Evolutionary conservation across 2,888 invertebrate genomes (phyloP), one percentile per base, ranked within the genome.

Genomic region (Geophilus truncorum): DNA sequence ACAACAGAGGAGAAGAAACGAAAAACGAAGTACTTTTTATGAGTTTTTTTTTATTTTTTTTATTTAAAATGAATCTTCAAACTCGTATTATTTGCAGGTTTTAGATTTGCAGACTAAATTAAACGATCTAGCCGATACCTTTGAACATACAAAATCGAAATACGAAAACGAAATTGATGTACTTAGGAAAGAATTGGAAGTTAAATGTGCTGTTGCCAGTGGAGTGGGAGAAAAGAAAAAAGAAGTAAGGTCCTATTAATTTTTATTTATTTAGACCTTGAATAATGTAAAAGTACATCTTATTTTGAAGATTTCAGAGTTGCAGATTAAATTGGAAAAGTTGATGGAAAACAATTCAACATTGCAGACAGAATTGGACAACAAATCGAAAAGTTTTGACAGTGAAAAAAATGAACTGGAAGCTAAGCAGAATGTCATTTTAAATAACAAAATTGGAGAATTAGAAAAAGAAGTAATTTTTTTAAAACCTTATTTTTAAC

Each of bases 21-120:
- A 62, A 62, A 23, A 62, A 62, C 57, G 57, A 62, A 62, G 57
- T 40, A 40, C n/a, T n/a, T n/a, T n/a, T n/a, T n/a, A n/a, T n/a
- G 6, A 34, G 9, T 34, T 34, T 34, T 7, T 34, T 34, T 9
- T 7, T 34, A 34, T 7, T 40, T 3, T n/a, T 0, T 40, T n/a
- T 15, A 12, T 40, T 40, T 3, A 15, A 40, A 3, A 0, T n/a
- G n/a, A n/a, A n/a, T n/a, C n/a, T n/a, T n/a, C n/a, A 40, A 40
- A 40, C n/a, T 40, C 4, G 40, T 3, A n/a, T 40, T n/a, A n/a
- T 40, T 40, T 3, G 4, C 15, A 40, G 40, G 15, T 40, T 9
- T 40, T 12, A 12, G 0, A n/a, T 40, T 10, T 40, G 40, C 7
- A n/a, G 40, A 15, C 40, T 0, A 40, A n/a, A n/a, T n/a, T n/a